Percentiles rank a stretch among this genome's conserved stretches.
These are phyloP conservation scores for Puffinus mauretanicus DNA, from an alignment of 2,113 vertebrate species.

Conservation along the genomic window DNA sequence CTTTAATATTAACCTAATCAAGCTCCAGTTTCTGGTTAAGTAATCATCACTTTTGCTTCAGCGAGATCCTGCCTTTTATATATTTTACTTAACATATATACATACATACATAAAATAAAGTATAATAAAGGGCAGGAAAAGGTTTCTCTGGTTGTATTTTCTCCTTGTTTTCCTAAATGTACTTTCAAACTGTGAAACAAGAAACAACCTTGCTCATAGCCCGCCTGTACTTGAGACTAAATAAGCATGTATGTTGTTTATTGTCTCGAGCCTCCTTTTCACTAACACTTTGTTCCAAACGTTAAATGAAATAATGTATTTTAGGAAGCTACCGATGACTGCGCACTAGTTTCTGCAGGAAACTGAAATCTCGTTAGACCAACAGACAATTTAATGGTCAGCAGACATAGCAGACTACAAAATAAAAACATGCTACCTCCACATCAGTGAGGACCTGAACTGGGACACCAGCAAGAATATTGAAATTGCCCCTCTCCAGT, in stretches of 20 bases:
- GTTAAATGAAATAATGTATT: not conserved
- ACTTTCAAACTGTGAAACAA: not conserved
- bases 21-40: conserved; percentile 9
- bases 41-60: conserved; percentile 32
- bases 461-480: not conserved
- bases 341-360: not conserved
- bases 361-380: not conserved
- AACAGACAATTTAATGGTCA: not conserved
- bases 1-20: conserved; percentile 60
- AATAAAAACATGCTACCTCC: not conserved
- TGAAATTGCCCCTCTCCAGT: not conserved
- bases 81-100: not conserved
- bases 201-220: not conserved
- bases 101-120: not conserved
- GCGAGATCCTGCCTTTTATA: not conserved
- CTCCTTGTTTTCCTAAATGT: not conserved
- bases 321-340: not conserved
- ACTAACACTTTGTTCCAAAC: not conserved
- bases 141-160: not conserved
- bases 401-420: not conserved
- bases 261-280: not conserved
- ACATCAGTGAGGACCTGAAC: not conserved
- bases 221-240: not conserved
- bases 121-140: not conserved
- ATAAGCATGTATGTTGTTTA: not conserved